These are phyloP conservation scores for Cephalopholis sonnerati DNA, from an alignment of 2,113 vertebrate species.

Conservation along the genomic window DNA sequence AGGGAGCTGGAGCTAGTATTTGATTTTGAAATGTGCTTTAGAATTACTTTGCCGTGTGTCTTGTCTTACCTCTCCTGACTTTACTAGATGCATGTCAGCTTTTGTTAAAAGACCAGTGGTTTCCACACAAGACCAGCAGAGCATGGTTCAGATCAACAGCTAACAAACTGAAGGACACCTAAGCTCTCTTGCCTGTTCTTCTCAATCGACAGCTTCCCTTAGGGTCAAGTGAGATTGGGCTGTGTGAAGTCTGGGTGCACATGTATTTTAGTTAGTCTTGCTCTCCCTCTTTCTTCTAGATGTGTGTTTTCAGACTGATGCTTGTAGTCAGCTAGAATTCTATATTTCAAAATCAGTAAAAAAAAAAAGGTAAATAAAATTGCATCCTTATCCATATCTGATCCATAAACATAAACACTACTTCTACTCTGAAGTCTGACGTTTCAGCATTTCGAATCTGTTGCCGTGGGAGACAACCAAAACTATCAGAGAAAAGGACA, in stretches of 20 bases:
- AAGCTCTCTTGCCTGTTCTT: not conserved
- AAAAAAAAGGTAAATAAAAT: not conserved
- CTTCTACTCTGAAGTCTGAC: not conserved
- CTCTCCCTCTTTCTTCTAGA: not conserved
- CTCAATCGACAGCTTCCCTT: not conserved
- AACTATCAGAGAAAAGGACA: not conserved
- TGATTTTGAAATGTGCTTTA: constrained; percentile 43
- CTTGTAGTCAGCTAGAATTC: not conserved
- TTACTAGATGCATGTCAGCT: not conserved
- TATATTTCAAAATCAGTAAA: not conserved
- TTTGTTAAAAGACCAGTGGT: not conserved
- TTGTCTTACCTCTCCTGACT: constrained; percentile 3
- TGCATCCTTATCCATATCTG: not conserved
- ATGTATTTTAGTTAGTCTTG: not conserved
- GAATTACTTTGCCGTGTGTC: constrained; percentile 1
- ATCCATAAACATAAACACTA: not conserved
- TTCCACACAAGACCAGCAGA: constrained; percentile 7
- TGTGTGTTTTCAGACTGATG: no score
- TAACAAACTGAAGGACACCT: not conserved
- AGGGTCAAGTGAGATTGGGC: not conserved
- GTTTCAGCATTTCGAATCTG: not conserved
- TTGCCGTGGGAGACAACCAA: not conserved
- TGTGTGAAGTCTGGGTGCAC: constrained; percentile 9
- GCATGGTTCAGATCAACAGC: constrained; percentile 6
- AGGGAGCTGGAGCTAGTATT: not conserved